Evolutionary conservation across 2,797 vertebrate genomes (phyloP).

Genomic region (Tarsius wallacei): DNA sequence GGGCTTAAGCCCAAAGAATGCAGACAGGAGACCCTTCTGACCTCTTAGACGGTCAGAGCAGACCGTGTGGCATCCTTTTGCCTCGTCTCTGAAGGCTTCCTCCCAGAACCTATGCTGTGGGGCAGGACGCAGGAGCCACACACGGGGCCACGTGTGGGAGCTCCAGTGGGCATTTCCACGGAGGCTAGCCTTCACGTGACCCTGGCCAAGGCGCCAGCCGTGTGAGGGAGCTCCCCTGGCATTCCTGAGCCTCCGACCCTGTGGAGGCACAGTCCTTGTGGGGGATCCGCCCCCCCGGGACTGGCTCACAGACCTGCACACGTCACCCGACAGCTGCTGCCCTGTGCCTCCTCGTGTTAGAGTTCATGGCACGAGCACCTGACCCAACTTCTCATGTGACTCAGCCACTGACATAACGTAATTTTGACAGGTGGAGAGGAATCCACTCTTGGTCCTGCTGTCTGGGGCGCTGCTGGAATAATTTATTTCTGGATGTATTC

Average conservation of each 20-base stretch:
- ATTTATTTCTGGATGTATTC: conserved; percentile 25
- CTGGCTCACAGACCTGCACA: not conserved
- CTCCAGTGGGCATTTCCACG: not conserved
- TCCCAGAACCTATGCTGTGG: not conserved
- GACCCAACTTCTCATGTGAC: not conserved
- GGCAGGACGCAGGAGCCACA: not conserved
- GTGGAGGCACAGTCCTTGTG: not conserved
- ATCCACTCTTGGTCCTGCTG: not conserved
- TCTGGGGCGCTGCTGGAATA: not conserved
- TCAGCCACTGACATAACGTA: not conserved
- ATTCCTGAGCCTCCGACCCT: not conserved
- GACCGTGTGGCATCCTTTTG: not conserved
- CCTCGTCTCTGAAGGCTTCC: not conserved
- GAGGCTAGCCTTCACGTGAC: not conserved
- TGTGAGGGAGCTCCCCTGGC: not conserved
- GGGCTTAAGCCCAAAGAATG: not conserved
- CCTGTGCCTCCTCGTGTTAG: not conserved
- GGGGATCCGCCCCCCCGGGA: not conserved
- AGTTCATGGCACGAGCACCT: not conserved
- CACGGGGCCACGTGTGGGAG: not conserved
- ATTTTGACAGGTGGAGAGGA: not conserved
- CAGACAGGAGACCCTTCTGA: not conserved
- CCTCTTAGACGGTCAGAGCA: conserved; percentile 38
- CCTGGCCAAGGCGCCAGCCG: not conserved
- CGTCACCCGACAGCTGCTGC: not conserved